Conservation (phyloP, 2,888 invertebrate species). For the Spisula subtruncata region DNA sequence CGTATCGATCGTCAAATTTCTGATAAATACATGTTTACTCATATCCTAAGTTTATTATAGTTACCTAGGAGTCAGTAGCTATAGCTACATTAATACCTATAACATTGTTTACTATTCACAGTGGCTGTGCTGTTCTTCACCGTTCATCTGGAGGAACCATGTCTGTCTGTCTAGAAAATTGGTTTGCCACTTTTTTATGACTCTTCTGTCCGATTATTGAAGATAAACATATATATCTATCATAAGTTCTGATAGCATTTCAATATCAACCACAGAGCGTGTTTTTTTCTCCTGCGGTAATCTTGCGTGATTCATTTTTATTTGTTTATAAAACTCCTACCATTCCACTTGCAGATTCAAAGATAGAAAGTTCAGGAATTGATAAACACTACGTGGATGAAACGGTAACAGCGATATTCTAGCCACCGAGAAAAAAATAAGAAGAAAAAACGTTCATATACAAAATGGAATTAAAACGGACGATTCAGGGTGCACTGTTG, state of each 20-base stretch:
- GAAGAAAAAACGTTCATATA: neutral
- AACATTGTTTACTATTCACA: too few species aligned
- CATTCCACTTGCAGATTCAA: conserved; percentile 6
- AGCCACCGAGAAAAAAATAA: neutral
- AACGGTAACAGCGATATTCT: neutral
- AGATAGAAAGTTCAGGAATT: conserved; percentile 1
- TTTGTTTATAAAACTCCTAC: conserved; percentile 11
- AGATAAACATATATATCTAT: neutral
- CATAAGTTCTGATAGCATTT: neutral
- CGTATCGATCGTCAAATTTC: too few species aligned
- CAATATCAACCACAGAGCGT: neutral
- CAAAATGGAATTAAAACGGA: conserved; percentile 42
- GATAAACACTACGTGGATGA: neutral
- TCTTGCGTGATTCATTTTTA: neutral
- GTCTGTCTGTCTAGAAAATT: neutral
- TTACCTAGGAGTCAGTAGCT: too few species aligned
- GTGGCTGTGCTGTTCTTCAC: neutral
- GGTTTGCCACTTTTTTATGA: neutral
- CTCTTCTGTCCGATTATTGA: neutral
- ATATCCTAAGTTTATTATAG: too few species aligned
- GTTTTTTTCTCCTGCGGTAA: neutral
- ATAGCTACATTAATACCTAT: too few species aligned
- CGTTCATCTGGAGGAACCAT: neutral
- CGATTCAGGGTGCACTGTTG: conserved; percentile 54
- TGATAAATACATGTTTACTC: too few species aligned